phyloP scores from a whole-genome alignment of 2,797 vertebrate genomes.

The Tympanoctomys barrerae region DNA sequence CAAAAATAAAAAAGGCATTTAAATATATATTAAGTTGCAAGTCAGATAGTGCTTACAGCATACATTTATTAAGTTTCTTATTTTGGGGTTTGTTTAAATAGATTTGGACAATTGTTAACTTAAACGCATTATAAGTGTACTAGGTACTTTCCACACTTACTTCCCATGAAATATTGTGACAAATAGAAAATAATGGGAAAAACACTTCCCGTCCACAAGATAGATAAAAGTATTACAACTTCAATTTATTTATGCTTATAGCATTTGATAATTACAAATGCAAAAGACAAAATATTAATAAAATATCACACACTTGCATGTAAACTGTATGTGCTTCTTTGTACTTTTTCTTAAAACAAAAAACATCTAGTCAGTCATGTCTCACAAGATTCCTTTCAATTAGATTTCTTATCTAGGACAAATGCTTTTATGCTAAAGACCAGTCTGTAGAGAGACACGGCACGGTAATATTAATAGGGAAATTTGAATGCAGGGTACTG shows the following conservation, averaged over 20 bases:
- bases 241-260: constrained; percentile 51
- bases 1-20: constrained; percentile 65
- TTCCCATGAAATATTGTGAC: constrained; percentile 26
- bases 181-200: constrained; percentile 48
- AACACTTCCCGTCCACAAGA: neutral
- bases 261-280: constrained; percentile 31
- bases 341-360: constrained; percentile 17
- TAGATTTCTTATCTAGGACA: constrained; percentile 53
- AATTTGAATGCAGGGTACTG: neutral
- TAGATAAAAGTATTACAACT: constrained; percentile 33
- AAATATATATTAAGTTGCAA: constrained; percentile 67
- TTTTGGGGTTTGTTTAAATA: constrained; percentile 54
- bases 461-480: neutral
- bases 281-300: neutral
- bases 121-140: constrained; percentile 23
- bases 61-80: constrained; percentile 47
- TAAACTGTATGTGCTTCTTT: constrained; percentile 26
- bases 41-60: constrained; percentile 64
- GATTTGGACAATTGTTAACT: constrained; percentile 44
- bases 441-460: neutral
- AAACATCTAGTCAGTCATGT: constrained; percentile 16
- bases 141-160: constrained; percentile 6
- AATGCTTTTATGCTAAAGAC: neutral
- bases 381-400: constrained; percentile 35
- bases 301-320: constrained; percentile 9